These are phyloP conservation scores for Tyto alba DNA, from an alignment of 2,113 vertebrate genomes.

Conservation along the genomic window DNA sequence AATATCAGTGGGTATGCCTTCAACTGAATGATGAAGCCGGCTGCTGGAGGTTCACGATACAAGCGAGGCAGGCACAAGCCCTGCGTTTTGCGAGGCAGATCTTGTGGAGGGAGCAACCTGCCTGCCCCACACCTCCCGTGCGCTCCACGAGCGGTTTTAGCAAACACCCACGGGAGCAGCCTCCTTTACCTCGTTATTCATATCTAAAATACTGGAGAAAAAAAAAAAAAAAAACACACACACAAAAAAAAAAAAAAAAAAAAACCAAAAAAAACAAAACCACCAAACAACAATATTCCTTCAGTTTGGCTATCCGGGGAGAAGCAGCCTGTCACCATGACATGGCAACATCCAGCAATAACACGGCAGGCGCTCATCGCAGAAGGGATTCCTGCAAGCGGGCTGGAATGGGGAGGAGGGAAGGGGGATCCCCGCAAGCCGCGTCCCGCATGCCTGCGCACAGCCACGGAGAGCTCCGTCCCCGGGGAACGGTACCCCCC, in stretches of 20 bases:
- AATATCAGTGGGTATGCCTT: rapidly evolving
- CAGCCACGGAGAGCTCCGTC: background rate
- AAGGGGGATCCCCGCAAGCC: background rate
- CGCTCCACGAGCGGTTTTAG: rapidly evolving
- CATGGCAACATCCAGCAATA: background rate
- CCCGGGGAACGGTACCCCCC: background rate
- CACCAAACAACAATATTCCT: too few species aligned
- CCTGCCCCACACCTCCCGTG: background rate
- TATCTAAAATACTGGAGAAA: too few species aligned
- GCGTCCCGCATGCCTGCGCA: background rate
- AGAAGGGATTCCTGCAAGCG: background rate
- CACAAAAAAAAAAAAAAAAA: too few species aligned
- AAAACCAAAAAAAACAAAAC: too few species aligned
- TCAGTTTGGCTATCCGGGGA: rapidly evolving
- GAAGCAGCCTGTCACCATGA: background rate
- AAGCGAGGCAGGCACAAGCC: background rate
- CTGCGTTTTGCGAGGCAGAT: background rate
- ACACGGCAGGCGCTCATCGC: background rate
- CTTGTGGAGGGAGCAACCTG: rapidly evolving
- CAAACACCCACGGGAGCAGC: background rate
- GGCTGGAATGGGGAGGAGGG: too few species aligned
- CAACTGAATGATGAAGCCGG: background rate
- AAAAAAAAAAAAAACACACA: too few species aligned
- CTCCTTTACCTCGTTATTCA: background rate
- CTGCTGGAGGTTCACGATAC: background rate